Evolutionary conservation across 1,140 invertebrate species (phyloP).

Genomic region (Uloborus diversus): DNA sequence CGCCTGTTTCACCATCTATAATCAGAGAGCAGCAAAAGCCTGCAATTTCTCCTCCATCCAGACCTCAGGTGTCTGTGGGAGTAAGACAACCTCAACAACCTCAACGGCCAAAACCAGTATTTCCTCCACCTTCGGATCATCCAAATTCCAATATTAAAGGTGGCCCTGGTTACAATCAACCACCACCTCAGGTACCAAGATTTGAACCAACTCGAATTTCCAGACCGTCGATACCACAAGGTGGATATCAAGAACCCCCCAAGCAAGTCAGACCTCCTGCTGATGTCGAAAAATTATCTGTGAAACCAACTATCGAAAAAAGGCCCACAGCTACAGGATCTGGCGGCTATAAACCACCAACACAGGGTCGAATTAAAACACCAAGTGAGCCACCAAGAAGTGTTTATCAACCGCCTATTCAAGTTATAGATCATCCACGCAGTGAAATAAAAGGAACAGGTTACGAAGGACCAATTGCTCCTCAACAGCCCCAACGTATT

Average conservation of each 20-base stretch:
- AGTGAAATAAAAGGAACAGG: constrained; percentile 31
- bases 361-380: constrained; percentile 23
- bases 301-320: constrained; percentile 16
- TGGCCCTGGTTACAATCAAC: constrained; percentile 42
- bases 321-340: constrained; percentile 8
- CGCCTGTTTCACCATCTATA: constrained; percentile 28
- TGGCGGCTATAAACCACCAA: constrained; percentile 24
- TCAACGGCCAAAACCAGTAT: constrained; percentile 36
- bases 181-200: constrained; percentile 41
- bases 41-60: neutral
- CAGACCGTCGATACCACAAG: constrained; percentile 32
- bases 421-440: constrained; percentile 39
- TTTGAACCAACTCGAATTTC: constrained; percentile 40
- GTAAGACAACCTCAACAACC: constrained; percentile 3
- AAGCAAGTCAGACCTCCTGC: neutral
- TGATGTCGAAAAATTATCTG: neutral
- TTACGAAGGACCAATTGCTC: neutral
- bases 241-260: neutral
- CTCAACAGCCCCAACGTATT: constrained; percentile 30
- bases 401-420: constrained; percentile 39
- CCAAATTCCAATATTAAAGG: constrained; percentile 51
- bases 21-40: constrained; percentile 42
- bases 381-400: constrained; percentile 25
- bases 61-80: constrained; percentile 30
- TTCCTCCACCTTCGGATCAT: constrained; percentile 48